phyloP scores from a whole-genome alignment of 2,797 vertebrate genomes.

The Sebastes matsubarae region DNA sequence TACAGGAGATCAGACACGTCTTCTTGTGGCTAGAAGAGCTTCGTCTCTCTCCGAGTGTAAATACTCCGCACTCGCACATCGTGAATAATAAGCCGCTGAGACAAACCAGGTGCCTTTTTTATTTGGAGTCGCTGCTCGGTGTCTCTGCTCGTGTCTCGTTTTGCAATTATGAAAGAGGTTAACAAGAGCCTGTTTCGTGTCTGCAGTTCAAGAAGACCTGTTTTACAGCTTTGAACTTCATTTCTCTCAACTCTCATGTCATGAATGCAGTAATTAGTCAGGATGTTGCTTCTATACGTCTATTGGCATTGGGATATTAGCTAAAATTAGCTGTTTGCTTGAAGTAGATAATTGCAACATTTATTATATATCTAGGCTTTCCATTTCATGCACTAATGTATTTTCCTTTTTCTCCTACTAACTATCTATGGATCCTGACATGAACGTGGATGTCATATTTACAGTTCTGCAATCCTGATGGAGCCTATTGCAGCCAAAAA shows the following conservation, averaged over 20 bases:
- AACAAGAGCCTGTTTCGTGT: slow-evolving; percentile 66
- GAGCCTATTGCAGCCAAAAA: slow-evolving; percentile 37
- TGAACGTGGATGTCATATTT: slow-evolving; percentile 52
- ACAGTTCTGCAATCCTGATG: slow-evolving; percentile 41
- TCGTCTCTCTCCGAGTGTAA: slow-evolving; percentile 51
- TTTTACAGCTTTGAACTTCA: slow-evolving; percentile 35
- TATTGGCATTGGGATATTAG: slow-evolving; percentile 1
- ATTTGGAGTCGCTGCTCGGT: slow-evolving; percentile 34
- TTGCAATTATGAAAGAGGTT: slow-evolving; percentile 60
- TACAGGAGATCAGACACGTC: slow-evolving; percentile 64
- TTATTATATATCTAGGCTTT: neutral
- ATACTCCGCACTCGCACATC: slow-evolving; percentile 39
- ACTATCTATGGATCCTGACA: slow-evolving; percentile 9
- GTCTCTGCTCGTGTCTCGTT: slow-evolving; percentile 58
- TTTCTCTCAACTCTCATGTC: slow-evolving; percentile 3
- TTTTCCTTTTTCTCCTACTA: neutral
- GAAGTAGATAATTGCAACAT: neutral
- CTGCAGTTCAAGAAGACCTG: slow-evolving; percentile 21
- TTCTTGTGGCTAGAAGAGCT: slow-evolving; percentile 50
- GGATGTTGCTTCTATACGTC: slow-evolving; percentile 5
- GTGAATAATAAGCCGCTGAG: slow-evolving; percentile 63
- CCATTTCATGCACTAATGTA: neutral
- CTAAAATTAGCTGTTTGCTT: slow-evolving; percentile 19
- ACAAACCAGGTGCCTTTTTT: slow-evolving; percentile 65
- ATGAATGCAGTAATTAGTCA: slow-evolving; percentile 28